Evolutionary conservation across 2,113 vertebrate genomes (phyloP), one percentile per base, ranked within the genome.

Genomic region (Meles meles): DNA sequence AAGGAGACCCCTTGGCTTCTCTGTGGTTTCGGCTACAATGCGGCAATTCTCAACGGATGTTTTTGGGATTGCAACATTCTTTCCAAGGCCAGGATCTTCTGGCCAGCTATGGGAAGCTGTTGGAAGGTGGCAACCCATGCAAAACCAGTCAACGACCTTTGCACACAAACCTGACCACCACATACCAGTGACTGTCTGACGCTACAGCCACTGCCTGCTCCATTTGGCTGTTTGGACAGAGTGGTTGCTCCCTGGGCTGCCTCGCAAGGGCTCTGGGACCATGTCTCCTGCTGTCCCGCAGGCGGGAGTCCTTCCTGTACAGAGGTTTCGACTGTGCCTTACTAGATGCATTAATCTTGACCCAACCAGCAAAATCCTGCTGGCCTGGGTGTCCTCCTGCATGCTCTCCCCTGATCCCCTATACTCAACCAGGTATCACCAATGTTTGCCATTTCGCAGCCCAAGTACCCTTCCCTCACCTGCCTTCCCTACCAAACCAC

Each of bases 241-340:
- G 12, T 0, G 0, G 21, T 0, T 39, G 79, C 21, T 65, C 12
- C 29, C 83, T 27, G 55, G 34, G 37, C 63, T 39, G 13, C 93
- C 25, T 27, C 31, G 59, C 42, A 1, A 8, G 18, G 42, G n/a
- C 17, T 29, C 79, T 31, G 47, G 57, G 55, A 52, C 27, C 59
- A n/a, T 3, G 25, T 47, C 69, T 57, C 83, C 31, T 10, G 7
- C 0, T 0, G 55, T 23, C 25, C 69, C 14, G 0, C 1, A 13
- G 15, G 39, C 1, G 57, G 57, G 69, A 23, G 47, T 18, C 44
- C 39, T 55, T n/a, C 55, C 65, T 39, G 34, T 52, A 10, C 44
- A 71, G 65, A 7, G 20, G 7, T 7, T 17, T 15, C 31, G 34
- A 31, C 49, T 18, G 3, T 25, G 57, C 67, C 47, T 69, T 80